Percentiles rank a stretch among this genome's conserved stretches.
phyloP scores from a whole-genome alignment of 2,113 vertebrate species.

The Vanacampus margaritifer region DNA sequence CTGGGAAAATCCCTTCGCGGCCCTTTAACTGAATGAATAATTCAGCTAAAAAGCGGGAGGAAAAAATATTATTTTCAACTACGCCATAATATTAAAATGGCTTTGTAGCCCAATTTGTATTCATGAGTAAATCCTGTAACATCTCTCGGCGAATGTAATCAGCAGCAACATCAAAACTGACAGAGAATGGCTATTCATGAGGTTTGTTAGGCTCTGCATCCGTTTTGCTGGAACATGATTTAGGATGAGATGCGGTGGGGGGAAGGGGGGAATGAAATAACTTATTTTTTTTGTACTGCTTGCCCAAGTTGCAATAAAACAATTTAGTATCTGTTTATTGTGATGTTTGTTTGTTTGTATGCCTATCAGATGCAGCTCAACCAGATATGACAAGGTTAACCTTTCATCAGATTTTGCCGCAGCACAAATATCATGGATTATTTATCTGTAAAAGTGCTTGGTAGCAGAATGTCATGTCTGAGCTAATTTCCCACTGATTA shows the following conservation, averaged over 20 bases:
- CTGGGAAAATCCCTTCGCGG: conserved; percentile 40
- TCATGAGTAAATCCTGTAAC: conserved; percentile 29
- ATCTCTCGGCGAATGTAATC: conserved; percentile 41
- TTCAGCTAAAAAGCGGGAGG: conserved; percentile 15
- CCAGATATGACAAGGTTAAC: conserved; percentile 3
- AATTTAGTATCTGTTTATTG: conserved; percentile 19
- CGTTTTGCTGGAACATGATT: conserved; percentile 31
- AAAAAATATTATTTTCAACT: conserved; percentile 57
- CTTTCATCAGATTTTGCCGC: conserved; percentile 6
- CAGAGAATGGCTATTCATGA: conserved; percentile 40
- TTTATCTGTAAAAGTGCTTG: conserved; percentile 14
- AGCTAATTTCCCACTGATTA: conserved; percentile 28
- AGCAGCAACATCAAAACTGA: conserved; percentile 33
- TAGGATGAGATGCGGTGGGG: conserved; percentile 30
- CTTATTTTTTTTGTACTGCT: conserved; percentile 34
- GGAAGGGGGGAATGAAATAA: conserved; percentile 8
- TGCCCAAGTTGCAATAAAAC: conserved; percentile 20
- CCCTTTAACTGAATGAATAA: conserved; percentile 53
- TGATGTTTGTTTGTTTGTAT: conserved; percentile 21
- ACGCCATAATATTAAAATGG: conserved; percentile 52
- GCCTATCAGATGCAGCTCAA: conserved; percentile 24
- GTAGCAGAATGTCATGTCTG: conserved; percentile 19
- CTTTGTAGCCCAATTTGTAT: conserved; percentile 40
- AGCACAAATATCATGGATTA: conserved; percentile 10
- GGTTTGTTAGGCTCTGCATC: conserved; percentile 21